phyloP scores from a whole-genome alignment of 2,888 invertebrate species.

The Drosophila birchii region DNA sequence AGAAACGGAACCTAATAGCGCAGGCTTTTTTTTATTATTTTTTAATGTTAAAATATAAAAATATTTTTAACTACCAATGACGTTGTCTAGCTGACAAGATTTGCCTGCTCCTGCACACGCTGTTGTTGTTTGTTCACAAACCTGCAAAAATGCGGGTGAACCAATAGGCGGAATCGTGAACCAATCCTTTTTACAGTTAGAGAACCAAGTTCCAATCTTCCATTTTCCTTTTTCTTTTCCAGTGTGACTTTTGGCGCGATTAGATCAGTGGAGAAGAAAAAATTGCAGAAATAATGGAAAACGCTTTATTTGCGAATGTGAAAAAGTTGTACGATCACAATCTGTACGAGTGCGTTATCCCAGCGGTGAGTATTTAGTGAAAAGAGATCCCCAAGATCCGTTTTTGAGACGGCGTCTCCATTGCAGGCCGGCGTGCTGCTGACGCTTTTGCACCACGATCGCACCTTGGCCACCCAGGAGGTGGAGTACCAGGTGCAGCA shows the following conservation, averaged over 20 bases:
- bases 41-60: too few relatives aligned
- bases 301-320: constrained; percentile 88
- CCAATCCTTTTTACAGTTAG: constrained; percentile 7
- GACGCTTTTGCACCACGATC: constrained; percentile 88
- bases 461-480: constrained; percentile 84
- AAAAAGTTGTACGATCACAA: constrained; percentile 89
- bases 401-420: neutral
- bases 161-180: neutral
- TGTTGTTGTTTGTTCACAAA: too few relatives aligned
- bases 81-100: too few relatives aligned
- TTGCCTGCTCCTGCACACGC: too few relatives aligned
- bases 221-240: too few relatives aligned
- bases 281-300: constrained; percentile 84
- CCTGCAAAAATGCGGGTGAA: neutral
- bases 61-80: too few relatives aligned
- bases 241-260: neutral
- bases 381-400: too few relatives aligned
- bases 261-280: neutral
- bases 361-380: constrained; percentile 86
- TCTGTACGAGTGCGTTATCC: constrained; percentile 89
- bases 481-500: constrained; percentile 89
- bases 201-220: neutral
- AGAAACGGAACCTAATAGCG: too few relatives aligned
- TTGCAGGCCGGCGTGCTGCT: constrained; percentile 88
- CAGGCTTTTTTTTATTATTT: too few relatives aligned